phyloP scores from a whole-genome alignment of 2,797 vertebrate species.

The Myotis planiceps region DNA sequence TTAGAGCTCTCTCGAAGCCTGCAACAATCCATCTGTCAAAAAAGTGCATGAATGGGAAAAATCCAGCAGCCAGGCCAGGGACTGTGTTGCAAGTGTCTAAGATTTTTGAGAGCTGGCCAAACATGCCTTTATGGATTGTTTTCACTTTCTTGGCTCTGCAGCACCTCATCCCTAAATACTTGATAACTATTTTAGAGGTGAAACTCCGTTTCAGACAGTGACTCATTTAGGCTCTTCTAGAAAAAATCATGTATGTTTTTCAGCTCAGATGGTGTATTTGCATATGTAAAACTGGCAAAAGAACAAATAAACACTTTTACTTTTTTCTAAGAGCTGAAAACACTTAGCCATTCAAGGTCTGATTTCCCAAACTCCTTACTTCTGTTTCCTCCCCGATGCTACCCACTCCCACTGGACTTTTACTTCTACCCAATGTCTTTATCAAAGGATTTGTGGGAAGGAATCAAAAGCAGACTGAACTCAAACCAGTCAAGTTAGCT shows the following conservation, averaged over 20 bases:
- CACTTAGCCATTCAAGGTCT: not conserved
- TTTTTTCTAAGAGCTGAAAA: not conserved
- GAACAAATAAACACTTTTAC: not conserved
- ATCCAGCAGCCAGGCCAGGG: constrained; percentile 71
- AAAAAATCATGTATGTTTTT: rapidly evolving
- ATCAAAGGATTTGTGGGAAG: not conserved
- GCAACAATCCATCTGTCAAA: constrained; percentile 82
- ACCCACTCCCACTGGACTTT: not conserved
- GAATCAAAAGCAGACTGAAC: not conserved
- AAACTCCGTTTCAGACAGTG: not conserved
- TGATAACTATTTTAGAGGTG: constrained; percentile 39
- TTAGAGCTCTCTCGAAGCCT: constrained; percentile 57
- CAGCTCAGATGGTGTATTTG: not conserved
- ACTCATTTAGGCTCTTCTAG: rapidly evolving
- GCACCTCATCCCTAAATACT: constrained; percentile 65
- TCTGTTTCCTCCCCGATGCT: not conserved
- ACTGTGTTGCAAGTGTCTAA: constrained; percentile 75
- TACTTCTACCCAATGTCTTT: not conserved
- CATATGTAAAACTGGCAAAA: not conserved
- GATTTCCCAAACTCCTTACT: not conserved
- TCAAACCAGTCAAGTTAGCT: not conserved
- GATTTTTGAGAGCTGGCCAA: constrained; percentile 83
- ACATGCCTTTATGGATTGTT: constrained; percentile 68
- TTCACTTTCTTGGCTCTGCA: constrained; percentile 62
- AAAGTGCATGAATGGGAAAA: constrained; percentile 83